A percentile compares a stretch with the other conserved stretches of the same genome.
Conservation (phyloP, 2,113 vertebrate genomes). For the Litocranius walleri region DNA sequence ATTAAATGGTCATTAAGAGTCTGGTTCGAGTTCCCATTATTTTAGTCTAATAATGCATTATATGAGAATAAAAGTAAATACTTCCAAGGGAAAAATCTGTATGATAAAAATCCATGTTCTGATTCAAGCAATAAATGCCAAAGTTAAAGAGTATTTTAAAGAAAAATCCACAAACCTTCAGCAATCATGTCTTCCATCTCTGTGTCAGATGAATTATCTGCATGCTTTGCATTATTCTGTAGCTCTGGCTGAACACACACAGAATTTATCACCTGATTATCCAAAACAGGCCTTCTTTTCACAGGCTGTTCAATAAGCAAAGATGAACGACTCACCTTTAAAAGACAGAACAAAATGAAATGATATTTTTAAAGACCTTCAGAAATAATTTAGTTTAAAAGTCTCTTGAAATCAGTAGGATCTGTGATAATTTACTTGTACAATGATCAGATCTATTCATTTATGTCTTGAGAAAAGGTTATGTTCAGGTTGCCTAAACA, state of each 20-base stretch:
- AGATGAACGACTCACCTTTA: conserved; percentile 88
- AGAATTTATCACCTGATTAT: conserved; percentile 83
- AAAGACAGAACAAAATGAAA: conserved; percentile 46
- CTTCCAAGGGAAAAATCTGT: conserved; percentile 26
- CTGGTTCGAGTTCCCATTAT: neutral
- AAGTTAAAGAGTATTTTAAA: conserved; percentile 24
- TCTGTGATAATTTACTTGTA: neutral
- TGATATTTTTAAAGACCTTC: conserved; percentile 44
- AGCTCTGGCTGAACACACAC: conserved; percentile 86
- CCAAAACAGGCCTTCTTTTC: conserved; percentile 84
- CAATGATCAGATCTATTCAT: neutral
- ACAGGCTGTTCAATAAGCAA: conserved; percentile 87
- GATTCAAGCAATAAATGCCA: neutral
- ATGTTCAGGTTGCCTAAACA: neutral
- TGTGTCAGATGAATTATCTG: conserved; percentile 90
- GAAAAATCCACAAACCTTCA: conserved; percentile 83
- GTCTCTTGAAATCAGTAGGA: neutral
- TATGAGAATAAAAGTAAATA: conserved; percentile 18
- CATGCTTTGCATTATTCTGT: conserved; percentile 86
- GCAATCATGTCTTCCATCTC: conserved; percentile 89
- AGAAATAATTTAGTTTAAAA: conserved; percentile 31
- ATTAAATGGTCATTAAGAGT: neutral
- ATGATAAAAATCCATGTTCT: neutral
- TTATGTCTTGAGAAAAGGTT: neutral
- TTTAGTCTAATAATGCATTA: neutral